Conservation (phyloP, 2,888 invertebrate genomes). For the Lampropteryx suffumata region DNA sequence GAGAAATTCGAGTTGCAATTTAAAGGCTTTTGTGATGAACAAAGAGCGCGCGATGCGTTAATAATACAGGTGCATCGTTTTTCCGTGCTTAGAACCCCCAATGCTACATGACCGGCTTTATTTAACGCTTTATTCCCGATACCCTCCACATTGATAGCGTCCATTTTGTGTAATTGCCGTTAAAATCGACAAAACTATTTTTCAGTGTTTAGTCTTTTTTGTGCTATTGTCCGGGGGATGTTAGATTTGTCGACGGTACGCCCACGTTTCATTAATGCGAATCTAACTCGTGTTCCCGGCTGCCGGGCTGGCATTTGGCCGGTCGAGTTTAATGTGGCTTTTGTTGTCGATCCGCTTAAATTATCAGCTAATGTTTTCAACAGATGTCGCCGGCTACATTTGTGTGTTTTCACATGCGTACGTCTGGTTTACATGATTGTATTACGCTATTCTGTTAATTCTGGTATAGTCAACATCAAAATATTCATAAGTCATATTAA, state of each 20-base stretch:
- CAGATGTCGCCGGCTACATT: slow-evolving; percentile 54
- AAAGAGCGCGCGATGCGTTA: slow-evolving; percentile 75
- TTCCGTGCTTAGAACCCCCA: slow-evolving; percentile 59
- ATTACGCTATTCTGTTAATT: not conserved
- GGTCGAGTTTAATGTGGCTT: slow-evolving; percentile 55
- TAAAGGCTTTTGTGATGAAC: slow-evolving; percentile 76
- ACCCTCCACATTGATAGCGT: slow-evolving; percentile 66
- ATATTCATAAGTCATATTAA: no score
- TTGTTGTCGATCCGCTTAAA: slow-evolving; percentile 58
- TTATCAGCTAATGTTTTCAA: slow-evolving; percentile 52
- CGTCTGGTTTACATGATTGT: slow-evolving; percentile 15
- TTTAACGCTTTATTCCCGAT: slow-evolving; percentile 57
- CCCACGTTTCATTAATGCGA: slow-evolving; percentile 77
- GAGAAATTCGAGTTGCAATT: slow-evolving; percentile 78
- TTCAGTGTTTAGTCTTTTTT: slow-evolving; percentile 68
- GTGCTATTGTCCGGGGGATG: slow-evolving; percentile 58
- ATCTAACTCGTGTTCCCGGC: slow-evolving; percentile 68
- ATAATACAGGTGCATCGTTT: slow-evolving; percentile 77
- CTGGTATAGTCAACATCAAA: not conserved
- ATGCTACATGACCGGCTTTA: slow-evolving; percentile 72
- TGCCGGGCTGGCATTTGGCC: slow-evolving; percentile 47
- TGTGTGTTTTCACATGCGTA: slow-evolving; percentile 24
- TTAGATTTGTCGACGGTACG: slow-evolving; percentile 61
- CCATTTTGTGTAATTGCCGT: slow-evolving; percentile 75
- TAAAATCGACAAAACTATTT: slow-evolving; percentile 69